A percentile compares a stretch with the other conserved stretches of the same genome.
These are phyloP conservation scores for Anseranas semipalmata DNA, from an alignment of 2,113 vertebrate genomes.

Conservation along the genomic window DNA sequence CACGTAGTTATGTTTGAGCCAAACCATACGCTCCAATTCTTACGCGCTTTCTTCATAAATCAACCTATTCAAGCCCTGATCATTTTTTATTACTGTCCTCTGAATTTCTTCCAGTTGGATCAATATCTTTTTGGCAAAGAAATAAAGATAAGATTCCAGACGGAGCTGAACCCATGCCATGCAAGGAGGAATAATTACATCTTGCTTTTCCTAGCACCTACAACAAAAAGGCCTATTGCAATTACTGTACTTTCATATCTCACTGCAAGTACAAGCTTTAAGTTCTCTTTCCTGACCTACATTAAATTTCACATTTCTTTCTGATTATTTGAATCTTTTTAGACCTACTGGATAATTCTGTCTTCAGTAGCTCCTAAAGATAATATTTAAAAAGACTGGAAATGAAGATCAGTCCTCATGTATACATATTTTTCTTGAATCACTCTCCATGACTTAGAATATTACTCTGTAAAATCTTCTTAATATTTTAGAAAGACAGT, in stretches of 20 bases:
- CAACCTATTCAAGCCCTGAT: background rate
- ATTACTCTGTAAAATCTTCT: background rate
- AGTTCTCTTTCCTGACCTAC: background rate
- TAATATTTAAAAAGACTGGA: background rate
- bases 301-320: background rate
- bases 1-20: background rate
- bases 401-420: background rate
- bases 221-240: background rate
- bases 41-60: background rate
- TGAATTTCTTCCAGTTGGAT: constrained; percentile 1
- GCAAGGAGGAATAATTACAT: background rate
- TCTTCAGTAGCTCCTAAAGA: background rate
- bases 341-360: background rate
- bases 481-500: background rate
- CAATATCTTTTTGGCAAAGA: background rate
- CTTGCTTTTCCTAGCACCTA: background rate
- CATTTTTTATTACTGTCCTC: background rate
- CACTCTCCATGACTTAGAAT: background rate
- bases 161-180: background rate
- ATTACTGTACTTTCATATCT: background rate
- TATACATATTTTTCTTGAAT: background rate
- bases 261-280: background rate
- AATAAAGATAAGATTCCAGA: background rate
- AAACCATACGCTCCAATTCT: background rate
- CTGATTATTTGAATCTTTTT: background rate